A percentile compares a stretch with the other conserved stretches of the same genome.
These are phyloP conservation scores for Engystomops pustulosus DNA, from an alignment of 2,113 vertebrate genomes.

Conservation along the genomic window DNA sequence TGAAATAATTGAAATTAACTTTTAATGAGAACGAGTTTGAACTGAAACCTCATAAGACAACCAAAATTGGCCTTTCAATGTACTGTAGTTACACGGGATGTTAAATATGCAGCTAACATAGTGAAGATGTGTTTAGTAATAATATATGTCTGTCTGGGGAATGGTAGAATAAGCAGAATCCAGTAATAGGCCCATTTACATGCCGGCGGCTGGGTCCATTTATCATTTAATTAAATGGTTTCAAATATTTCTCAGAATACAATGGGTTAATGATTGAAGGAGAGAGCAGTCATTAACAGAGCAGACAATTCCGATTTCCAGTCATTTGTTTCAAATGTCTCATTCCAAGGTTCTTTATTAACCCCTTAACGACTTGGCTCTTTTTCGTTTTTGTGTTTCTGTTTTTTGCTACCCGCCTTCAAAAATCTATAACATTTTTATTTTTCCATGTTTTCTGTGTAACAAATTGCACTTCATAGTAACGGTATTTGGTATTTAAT, in stretches of 20 bases:
- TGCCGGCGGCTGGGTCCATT: background rate
- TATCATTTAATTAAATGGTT: background rate
- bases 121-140: slow-evolving; percentile 12
- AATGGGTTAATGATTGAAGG: background rate
- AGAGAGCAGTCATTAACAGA: background rate
- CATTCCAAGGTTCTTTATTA: background rate
- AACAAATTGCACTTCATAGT: no score
- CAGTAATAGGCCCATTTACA: background rate
- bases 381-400: no score
- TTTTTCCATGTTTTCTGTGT: no score
- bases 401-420: no score
- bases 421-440: no score
- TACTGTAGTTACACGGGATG: slow-evolving; percentile 23
- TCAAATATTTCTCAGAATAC: background rate
- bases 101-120: slow-evolving; percentile 38
- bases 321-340: background rate
- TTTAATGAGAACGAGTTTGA: slow-evolving; percentile 56
- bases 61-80: slow-evolving; percentile 15
- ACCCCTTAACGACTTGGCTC: no score
- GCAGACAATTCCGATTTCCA: background rate
- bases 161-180: slow-evolving; percentile 18
- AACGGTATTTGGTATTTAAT: no score
- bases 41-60: slow-evolving; percentile 39
- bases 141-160: background rate
- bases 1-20: slow-evolving; percentile 54